Evolutionary conservation across 1,140 invertebrate species (phyloP).

Genomic region (Tribolium madens): DNA sequence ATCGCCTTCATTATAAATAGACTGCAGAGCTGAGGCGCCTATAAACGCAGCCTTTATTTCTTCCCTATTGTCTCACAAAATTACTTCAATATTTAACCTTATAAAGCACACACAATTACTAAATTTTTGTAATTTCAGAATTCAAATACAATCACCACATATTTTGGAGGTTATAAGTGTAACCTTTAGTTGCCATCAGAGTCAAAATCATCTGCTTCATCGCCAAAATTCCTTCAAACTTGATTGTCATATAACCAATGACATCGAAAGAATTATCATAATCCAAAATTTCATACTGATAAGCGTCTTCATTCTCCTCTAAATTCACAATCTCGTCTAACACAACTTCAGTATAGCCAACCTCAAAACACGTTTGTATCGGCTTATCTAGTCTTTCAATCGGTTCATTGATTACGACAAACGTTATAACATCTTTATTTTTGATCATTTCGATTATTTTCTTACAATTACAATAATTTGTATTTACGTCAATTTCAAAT

Average conservation of each 20-base stretch:
- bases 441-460: constrained; percentile 45
- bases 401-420: constrained; percentile 51
- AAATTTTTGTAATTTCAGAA: background rate
- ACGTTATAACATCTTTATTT: constrained; percentile 45
- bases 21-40: constrained; percentile 8
- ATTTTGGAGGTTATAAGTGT: background rate
- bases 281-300: background rate
- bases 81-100: background rate
- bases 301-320: background rate
- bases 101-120: too few relatives aligned
- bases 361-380: constrained; percentile 45
- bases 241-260: background rate
- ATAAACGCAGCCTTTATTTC: background rate
- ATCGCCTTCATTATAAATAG: constrained; percentile 23
- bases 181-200: background rate
- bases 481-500: constrained; percentile 46
- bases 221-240: constrained; percentile 5
- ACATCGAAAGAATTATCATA: background rate
- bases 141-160: background rate
- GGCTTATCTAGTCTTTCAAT: constrained; percentile 21
- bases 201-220: background rate
- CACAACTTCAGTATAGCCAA: constrained; percentile 11
- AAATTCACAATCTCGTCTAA: background rate
- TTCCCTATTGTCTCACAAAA: background rate
- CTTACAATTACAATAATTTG: constrained; percentile 32